Base-by-base conservation (phyloP, 2,797 vertebrate species). In the Avahi laniger region DNA sequence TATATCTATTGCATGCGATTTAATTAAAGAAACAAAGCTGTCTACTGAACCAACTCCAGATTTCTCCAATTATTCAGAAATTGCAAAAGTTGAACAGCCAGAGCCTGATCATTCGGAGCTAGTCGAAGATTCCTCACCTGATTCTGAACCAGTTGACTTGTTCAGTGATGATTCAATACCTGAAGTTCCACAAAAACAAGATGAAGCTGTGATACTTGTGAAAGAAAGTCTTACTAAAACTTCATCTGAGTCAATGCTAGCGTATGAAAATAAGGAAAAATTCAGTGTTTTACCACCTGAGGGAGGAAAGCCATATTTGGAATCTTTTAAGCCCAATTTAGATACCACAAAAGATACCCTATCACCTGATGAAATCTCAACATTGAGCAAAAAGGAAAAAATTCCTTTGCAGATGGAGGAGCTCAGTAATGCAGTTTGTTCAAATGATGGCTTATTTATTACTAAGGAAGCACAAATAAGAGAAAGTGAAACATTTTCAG, bases 1-100 rank as follows among this genome's bases (percentile, higher is more conserved):
- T 93, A 99, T 99, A 97, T 99, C 99, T 80, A 99, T 99, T 18
- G 99, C 99, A 0, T 99, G 99, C 89, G 99, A 99, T 97, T 99
- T 99, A 35, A 99, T 99, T 85, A 99, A 99, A 97, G 99, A 99
- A 97, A 99, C 99, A 0, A 99, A 99, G 54, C 97, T 94, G 54
- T 98, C 98, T 65, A 97, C 98, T 91, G 99, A 99, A 80, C 89
- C 98, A 92, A 75, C 90, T 97, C 92, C 96, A 1, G 96, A 97
- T 78, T 98, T 98, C 63, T 83, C 97, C n/a, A 98, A 97, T 83
- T 98, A 98, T 78, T 98, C 99, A 10, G 98, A 98, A 97, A 70
- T 61, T 11, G 92, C 0, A 0, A 78, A 93, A 89, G 17, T 97
- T 95, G 97, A 98, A 92, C 98, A 97, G 91, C 95, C 95, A 93